Evolutionary conservation across 2,797 vertebrate genomes (phyloP), one percentile per base, ranked within the genome.

Genomic region (Oryzias dopingdopingensis): DNA sequence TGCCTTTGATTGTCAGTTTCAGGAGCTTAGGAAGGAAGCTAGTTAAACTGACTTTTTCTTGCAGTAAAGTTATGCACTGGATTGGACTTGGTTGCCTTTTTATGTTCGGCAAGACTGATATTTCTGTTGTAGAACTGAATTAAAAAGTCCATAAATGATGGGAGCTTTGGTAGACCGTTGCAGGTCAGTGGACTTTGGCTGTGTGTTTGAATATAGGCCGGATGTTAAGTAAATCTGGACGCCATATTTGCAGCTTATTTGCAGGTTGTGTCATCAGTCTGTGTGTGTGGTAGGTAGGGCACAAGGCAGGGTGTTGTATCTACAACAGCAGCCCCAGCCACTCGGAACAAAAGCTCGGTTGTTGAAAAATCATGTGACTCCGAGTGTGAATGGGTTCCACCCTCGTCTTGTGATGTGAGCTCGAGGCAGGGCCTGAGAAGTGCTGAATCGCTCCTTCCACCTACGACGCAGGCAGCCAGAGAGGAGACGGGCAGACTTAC

Each of bases 321-420:
- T 58, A 74, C 76, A 74, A 77, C 74, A 85, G 72, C 76, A 81
- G 80, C 67, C 77, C 70, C 69, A 78, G 79, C 86, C 79, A 64
- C 72, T 81, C 79, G 76, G 68, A 87, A 91, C 90, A 92, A 92
- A 92, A 90, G 88, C 79, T 70, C 82, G 77, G 87, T 89, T 92
- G 90, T 92, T 86, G 77, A 74, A 65, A 50, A 74, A 83, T 85
- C 89, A 88, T 90, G 90, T 92, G 91, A 89, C 75, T 60, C 10
- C 70, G 74, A 41, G 62, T 56, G 60, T 20, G 60, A 29, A 42
- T 60, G 14, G 43, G 59, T 77, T 83, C 83, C 82, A 79, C 81
- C 84, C 83, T 59, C 50, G 80, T 90, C 89, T 90, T 89, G 89
- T 91, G 89, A 89, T 83, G 75, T 14, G 65, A 70, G 79, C 81